Base-by-base conservation (phyloP, 2,888 invertebrate species). In the Aromia moschata region DNA sequence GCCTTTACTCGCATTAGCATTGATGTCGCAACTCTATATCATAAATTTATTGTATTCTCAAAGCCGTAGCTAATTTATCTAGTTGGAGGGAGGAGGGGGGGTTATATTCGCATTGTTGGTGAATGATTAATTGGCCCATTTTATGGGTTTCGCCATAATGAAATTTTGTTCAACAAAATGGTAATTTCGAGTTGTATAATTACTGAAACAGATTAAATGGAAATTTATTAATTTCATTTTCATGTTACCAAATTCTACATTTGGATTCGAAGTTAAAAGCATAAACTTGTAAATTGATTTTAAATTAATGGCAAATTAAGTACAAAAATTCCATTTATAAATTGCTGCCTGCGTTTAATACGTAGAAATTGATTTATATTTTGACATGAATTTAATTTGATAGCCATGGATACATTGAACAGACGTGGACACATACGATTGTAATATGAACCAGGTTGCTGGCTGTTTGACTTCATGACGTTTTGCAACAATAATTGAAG, bases 141-240 rank as follows among this genome's bases (percentile, higher is more conserved):
- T 56, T 47, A 46, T 46, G 41, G 40, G 47, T 47, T 56, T 41
- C 20, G 40, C 41, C 40, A 18, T 56, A 56, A 56, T 56, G 56
- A 47, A 56, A 56, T 56, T 56, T 40, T 33, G 31, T 16, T 16
- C 17, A 31, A 40, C 33, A 47, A n/a, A 40, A 55, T 31, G 44
- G 55, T 47, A 47, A 47, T 47, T 47, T 37, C 47, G 12, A 47
- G 17, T 20, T 47, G 17, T 18, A 7, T 18, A 47, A 47, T 47
- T 47, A 47, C 25, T 16, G 12, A 40, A 40, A 47, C 31, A 41
- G 41, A 37, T 33, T 41, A 25, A 30, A 37, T 33, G 25, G 31
- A 38, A 56, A 56, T 56, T 40, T 41, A 47, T 55, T 30, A 46
- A 47, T 47, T 47, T 18, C 18, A 33, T 47, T 47, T 31, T 40